Evolutionary conservation across 2,113 vertebrate genomes (phyloP).

Genomic region (Mesoclemmys tuberculata): DNA sequence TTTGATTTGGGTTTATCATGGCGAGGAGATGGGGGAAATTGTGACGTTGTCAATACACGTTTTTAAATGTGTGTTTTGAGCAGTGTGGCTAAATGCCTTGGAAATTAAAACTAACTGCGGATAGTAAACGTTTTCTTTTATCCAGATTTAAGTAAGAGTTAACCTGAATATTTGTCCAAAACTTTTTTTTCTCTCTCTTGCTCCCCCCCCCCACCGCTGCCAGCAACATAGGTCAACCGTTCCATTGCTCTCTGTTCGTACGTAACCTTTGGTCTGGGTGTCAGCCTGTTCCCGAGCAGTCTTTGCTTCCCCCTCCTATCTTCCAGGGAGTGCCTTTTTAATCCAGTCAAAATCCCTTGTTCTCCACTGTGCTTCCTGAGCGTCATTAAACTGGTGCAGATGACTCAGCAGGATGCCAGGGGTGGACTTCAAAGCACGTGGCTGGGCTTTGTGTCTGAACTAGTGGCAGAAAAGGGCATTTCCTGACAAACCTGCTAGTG

Average conservation of each 20-base stretch:
- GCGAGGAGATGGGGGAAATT: not conserved
- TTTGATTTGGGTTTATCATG: not conserved
- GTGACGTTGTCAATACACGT: not conserved
- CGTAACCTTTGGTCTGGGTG: not conserved
- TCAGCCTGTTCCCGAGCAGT: not conserved
- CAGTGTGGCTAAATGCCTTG: not conserved
- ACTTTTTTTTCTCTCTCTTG: not conserved
- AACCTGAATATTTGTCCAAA: constrained; percentile 56
- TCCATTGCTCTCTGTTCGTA: not conserved
- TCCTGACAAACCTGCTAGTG: constrained; percentile 50
- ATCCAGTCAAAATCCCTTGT: not conserved
- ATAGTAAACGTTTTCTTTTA: constrained; percentile 10
- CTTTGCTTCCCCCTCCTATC: not conserved
- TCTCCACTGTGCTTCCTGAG: constrained; percentile 6
- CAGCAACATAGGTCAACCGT: accelerated
- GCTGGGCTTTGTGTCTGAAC: not conserved
- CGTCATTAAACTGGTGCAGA: not conserved
- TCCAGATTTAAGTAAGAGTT: constrained; percentile 10
- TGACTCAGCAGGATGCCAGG: not conserved
- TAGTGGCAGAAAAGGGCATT: not conserved
- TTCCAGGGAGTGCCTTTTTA: not conserved
- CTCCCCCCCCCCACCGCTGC: too few species aligned
- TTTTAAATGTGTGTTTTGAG: constrained; percentile 11
- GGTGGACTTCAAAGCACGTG: not conserved
- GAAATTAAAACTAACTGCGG: constrained; percentile 31